Evolutionary conservation across 2,888 invertebrate species (phyloP), one percentile per base, ranked within the genome.

Genomic region (Balanococcus diminutus): DNA sequence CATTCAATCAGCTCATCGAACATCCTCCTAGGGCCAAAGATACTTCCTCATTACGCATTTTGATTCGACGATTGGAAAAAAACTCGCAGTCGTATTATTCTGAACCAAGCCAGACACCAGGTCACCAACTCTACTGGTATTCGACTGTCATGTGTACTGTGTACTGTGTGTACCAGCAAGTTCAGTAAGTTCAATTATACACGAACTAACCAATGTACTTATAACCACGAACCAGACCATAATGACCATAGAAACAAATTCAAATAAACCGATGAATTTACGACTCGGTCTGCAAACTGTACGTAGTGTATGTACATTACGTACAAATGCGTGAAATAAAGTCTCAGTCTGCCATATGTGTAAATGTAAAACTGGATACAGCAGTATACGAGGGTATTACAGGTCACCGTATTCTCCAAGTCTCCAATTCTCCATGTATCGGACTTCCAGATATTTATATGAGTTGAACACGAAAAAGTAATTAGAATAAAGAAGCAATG

Each of bases 401-500:
- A 51, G 51, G 51, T 51, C 51, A 51, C 61, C n/a, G 14, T 28
- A 14, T 11, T 67, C 11, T 4, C 2, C 9, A 4, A 46, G 2
- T 46, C 5, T 2, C 11, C 5, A 2, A 46, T 46, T 46, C 6
- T 36, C 3, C 11, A 42, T 9, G 51, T 67, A 28, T 67, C 61
- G 61, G 9, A 11, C 61, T 28, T 67, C 61, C 25, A 67, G 61
- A 28, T 67, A 67, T n/a, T 67, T 25, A 3, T 67, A 67, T 67
- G 11, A 25, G 61, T 67, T n/a, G 32, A 75, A 75, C 75, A 75
- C 28, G 75, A 75, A 75, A 75, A 75, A 75, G 75, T 75, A 75
- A 75, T 75, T 75, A 75, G 31, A 75, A 75, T 75, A 19, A 75
- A 19, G 75, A 75, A 75, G 75, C 32, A 75, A n/a, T 32, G 32